These are phyloP conservation scores for Hucho hucho DNA, from an alignment of 2,113 vertebrate genomes.

Conservation along the genomic window DNA sequence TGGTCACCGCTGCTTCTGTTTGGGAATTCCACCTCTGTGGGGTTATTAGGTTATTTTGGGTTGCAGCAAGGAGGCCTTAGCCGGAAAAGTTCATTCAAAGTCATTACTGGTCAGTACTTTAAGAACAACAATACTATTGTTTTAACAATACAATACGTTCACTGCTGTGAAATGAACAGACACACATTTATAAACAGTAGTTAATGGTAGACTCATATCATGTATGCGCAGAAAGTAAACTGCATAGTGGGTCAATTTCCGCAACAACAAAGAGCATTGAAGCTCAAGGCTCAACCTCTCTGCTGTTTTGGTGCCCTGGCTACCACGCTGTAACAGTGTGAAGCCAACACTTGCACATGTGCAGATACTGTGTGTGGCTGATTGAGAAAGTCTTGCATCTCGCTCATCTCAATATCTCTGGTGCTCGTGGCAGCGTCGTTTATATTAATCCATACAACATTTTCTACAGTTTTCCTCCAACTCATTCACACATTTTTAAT, in stretches of 20 bases:
- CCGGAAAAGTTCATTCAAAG: not conserved
- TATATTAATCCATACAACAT: slow-evolving; percentile 22
- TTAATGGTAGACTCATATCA: no score
- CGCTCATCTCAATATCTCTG: no score
- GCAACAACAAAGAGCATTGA: no score
- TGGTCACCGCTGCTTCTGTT: slow-evolving; percentile 9
- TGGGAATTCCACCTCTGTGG: slow-evolving; percentile 39
- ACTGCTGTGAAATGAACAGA: not conserved
- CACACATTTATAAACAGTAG: not conserved
- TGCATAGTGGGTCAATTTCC: no score
- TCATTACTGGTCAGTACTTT: not conserved
- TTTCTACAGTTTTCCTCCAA: slow-evolving; percentile 37
- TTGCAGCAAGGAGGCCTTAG: slow-evolving; percentile 10
- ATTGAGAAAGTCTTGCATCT: no score
- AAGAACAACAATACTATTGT: not conserved
- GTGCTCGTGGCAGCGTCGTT: no score
- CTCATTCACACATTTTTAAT: slow-evolving; percentile 54
- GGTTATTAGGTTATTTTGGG: slow-evolving; percentile 21
- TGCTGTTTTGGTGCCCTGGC: no score
- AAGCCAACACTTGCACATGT: no score
- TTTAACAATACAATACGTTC: not conserved
- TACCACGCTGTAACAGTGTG: no score
- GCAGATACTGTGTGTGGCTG: no score
- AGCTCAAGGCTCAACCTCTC: no score
- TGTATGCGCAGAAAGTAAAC: no score